Percentiles rank a stretch among this genome's conserved stretches.
Conservation (phyloP, 2,113 vertebrate species). For the Chamaea fasciata region DNA sequence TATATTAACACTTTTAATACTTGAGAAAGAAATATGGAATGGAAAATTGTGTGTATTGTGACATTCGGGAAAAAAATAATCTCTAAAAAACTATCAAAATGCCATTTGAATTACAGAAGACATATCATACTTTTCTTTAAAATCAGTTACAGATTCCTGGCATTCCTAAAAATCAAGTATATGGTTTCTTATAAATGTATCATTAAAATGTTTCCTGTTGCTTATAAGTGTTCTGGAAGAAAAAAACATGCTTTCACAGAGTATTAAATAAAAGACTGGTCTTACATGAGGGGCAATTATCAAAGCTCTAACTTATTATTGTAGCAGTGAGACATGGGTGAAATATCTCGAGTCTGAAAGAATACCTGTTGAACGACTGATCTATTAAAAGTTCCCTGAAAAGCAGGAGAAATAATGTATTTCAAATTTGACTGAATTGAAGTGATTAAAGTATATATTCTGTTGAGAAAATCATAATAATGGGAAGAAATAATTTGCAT, state of each 20-base stretch:
- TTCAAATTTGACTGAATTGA: background rate
- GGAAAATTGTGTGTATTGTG: background rate
- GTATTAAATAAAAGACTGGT: background rate
- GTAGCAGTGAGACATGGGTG: background rate
- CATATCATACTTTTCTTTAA: background rate
- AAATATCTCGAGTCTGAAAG: background rate
- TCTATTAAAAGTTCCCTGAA: background rate
- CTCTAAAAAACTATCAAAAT: background rate
- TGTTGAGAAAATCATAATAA: background rate
- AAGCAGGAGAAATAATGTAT: background rate
- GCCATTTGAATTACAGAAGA: background rate
- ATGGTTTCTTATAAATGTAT: background rate
- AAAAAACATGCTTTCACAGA: background rate
- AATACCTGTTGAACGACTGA: background rate
- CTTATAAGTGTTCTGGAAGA: background rate
- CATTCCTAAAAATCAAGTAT: background rate
- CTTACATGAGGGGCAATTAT: background rate
- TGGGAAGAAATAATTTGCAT: background rate
- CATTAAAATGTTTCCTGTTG: slow-evolving; percentile 23
- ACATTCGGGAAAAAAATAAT: background rate
- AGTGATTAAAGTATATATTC: background rate
- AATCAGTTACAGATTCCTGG: background rate
- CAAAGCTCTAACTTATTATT: background rate
- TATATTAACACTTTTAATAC: background rate
- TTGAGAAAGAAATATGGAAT: background rate